Conservation (phyloP, 2,888 invertebrate genomes). For the Tenodera sinensis region DNA sequence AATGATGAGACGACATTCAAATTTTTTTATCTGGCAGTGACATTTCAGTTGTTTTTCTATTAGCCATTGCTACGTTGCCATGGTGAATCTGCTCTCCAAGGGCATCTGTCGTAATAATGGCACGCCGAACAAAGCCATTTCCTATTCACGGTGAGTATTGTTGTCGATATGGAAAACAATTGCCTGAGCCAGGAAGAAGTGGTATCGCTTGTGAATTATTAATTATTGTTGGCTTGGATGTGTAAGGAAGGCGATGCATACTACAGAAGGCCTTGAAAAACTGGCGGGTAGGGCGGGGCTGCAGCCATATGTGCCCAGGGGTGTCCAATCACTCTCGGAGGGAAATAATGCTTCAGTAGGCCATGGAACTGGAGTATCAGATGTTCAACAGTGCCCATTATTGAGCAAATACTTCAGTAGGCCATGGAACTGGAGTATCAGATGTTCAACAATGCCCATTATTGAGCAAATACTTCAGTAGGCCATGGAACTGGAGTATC, state of each 20-base stretch:
- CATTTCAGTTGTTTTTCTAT: not conserved
- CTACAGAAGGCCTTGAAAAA: not conserved
- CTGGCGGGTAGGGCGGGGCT: not conserved
- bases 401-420: too few species aligned
- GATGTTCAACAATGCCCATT: too few species aligned
- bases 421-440: too few species aligned
- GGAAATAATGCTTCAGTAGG: too few species aligned
- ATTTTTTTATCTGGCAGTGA: not conserved
- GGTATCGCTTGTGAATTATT: not conserved
- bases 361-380: too few species aligned
- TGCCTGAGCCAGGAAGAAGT: not conserved
- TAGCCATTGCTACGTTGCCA: not conserved
- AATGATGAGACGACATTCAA: not conserved
- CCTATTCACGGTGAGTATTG: not conserved
- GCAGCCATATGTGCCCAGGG: not conserved
- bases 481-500: too few species aligned
- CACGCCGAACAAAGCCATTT: not conserved
- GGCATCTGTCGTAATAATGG: not conserved
- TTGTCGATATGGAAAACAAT: not conserved
- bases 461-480: too few species aligned
- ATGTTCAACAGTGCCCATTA: too few species aligned
- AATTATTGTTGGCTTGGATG: not conserved
- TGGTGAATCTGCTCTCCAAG: not conserved
- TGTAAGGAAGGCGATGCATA: not conserved
- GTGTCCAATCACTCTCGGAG: not conserved